phyloP scores from a whole-genome alignment of 2,797 vertebrate species.

The Bradypus variegatus region DNA sequence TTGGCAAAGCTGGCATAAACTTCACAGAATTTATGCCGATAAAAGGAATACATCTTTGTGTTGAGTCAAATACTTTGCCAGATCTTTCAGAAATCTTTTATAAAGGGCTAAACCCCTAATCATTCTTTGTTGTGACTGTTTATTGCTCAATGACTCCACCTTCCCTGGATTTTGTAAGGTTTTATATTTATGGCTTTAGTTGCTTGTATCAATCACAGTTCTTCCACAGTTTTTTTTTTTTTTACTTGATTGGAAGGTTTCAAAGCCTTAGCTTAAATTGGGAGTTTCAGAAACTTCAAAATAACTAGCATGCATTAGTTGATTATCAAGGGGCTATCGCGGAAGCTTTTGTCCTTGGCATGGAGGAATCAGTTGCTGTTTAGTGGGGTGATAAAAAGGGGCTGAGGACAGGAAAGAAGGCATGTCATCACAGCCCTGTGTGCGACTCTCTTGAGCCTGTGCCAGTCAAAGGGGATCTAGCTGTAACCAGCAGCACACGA shows the following conservation, averaged over 20 bases:
- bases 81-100: constrained; percentile 39
- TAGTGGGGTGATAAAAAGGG: constrained; percentile 38
- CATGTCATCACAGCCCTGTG: constrained; percentile 46
- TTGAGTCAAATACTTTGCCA: constrained; percentile 40
- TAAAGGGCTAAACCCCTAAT: constrained; percentile 1
- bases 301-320: constrained; percentile 40
- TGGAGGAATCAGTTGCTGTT: constrained; percentile 52
- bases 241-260: constrained; percentile 43
- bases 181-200: constrained; percentile 15
- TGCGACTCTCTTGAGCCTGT: constrained; percentile 56
- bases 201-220: not conserved
- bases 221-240: not conserved
- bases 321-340: constrained; percentile 28
- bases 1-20: constrained; percentile 33
- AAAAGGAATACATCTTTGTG: constrained; percentile 25
- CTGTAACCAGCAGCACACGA: constrained; percentile 67
- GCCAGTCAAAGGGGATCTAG: constrained; percentile 50
- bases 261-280: constrained; percentile 9
- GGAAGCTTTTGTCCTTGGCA: constrained; percentile 26
- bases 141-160: constrained; percentile 45
- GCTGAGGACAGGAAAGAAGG: constrained; percentile 51
- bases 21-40: constrained; percentile 42
- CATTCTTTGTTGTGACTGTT: constrained; percentile 2
- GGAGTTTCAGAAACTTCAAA: constrained; percentile 45
- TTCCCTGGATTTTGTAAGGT: constrained; percentile 20